A percentile compares a stretch with the other conserved stretches of the same genome.
Evolutionary conservation across 2,113 vertebrate species (phyloP).

Genomic region (Psittacara wagleri): DNA sequence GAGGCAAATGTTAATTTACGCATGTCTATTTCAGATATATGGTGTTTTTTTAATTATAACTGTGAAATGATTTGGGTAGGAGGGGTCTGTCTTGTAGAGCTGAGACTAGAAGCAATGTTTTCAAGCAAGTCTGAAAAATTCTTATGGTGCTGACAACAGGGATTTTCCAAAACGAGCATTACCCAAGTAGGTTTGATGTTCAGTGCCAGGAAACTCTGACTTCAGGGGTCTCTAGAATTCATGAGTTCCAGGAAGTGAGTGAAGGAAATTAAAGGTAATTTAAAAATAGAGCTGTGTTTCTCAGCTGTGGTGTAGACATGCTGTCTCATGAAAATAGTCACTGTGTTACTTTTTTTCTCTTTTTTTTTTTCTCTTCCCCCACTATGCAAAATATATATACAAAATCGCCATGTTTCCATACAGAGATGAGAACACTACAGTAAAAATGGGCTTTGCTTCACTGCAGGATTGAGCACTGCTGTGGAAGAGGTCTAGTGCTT

Average conservation of each 20-base stretch:
- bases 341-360: not conserved
- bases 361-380: not conserved
- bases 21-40: not conserved
- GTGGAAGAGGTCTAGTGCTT: not conserved
- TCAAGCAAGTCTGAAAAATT: not conserved
- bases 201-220: slow-evolving; percentile 55
- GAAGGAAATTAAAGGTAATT: slow-evolving; percentile 41
- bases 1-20: not conserved
- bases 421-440: not conserved
- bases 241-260: not conserved
- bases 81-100: not conserved
- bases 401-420: not conserved
- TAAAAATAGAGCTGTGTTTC: slow-evolving; percentile 2
- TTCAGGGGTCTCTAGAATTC: slow-evolving; percentile 26
- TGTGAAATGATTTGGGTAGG: not conserved
- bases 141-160: slow-evolving; percentile 13
- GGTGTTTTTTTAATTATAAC: not conserved
- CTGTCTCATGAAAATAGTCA: not conserved
- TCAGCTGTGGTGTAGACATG: not conserved
- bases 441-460: not conserved
- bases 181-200: not conserved
- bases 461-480: not conserved
- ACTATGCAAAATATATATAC: not conserved
- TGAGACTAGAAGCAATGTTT: not conserved
- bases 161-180: slow-evolving; percentile 29